These are phyloP conservation scores for Monochamus saltuarius DNA, from an alignment of 1,140 invertebrate genomes.

Conservation along the genomic window DNA sequence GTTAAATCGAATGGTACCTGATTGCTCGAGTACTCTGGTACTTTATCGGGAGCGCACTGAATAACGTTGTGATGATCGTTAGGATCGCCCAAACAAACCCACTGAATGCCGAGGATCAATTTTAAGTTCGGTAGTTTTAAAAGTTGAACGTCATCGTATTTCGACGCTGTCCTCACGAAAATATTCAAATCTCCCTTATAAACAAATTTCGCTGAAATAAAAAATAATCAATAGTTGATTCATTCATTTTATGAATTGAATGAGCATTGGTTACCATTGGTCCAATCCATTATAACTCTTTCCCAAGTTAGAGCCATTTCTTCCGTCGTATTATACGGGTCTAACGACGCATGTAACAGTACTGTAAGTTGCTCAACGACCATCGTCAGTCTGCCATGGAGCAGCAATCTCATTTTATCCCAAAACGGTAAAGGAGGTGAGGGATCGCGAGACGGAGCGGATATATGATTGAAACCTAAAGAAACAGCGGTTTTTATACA, in stretches of 20 bases:
- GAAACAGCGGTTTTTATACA: not conserved
- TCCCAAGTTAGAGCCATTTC: slow-evolving; percentile 98
- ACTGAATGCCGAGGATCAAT: slow-evolving; percentile 82
- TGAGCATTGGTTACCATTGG: slow-evolving; percentile 67
- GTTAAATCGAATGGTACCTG: slow-evolving; percentile 58
- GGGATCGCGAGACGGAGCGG: slow-evolving; percentile 86
- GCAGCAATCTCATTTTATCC: slow-evolving; percentile 92
- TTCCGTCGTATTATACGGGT: slow-evolving; percentile 98
- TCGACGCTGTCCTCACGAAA: slow-evolving; percentile 93
- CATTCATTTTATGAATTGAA: not conserved
- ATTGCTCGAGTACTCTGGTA: slow-evolving; percentile 96
- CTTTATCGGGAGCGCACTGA: slow-evolving; percentile 93
- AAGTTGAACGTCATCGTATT: slow-evolving; percentile 95
- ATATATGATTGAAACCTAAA: slow-evolving; percentile 67
- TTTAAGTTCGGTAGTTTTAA: slow-evolving; percentile 89
- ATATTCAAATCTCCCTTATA: slow-evolving; percentile 85
- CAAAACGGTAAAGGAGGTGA: slow-evolving; percentile 93
- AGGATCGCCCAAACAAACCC: slow-evolving; percentile 89
- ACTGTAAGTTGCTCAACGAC: slow-evolving; percentile 84
- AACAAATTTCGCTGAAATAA: slow-evolving; percentile 70
- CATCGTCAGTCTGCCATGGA: slow-evolving; percentile 90
- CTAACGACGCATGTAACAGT: slow-evolving; percentile 88
- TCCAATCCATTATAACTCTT: slow-evolving; percentile 91
- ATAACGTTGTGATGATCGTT: slow-evolving; percentile 96
- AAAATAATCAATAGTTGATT: not conserved